Conservation (phyloP, 2,888 invertebrate species). For the Scaptomyza parva region DNA sequence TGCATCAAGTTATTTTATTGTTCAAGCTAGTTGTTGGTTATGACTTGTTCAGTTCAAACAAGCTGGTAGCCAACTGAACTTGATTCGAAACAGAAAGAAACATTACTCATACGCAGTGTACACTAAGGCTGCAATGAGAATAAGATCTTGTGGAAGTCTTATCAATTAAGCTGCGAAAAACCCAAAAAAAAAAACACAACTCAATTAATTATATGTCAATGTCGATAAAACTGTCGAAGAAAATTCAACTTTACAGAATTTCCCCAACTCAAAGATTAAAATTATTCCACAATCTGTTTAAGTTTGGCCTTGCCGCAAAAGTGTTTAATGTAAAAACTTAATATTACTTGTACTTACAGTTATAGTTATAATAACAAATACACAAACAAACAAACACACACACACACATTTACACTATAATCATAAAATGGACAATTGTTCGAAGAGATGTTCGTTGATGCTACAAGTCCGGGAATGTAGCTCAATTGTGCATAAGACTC, state of each 20-base stretch:
- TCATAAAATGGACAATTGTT: conserved; percentile 77
- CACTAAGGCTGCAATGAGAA: not conserved
- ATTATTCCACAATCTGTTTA: not conserved
- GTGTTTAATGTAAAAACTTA: conserved; percentile 38
- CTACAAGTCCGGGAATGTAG: conserved; percentile 54
- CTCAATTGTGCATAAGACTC: conserved; percentile 68
- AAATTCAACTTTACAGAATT: too few species aligned
- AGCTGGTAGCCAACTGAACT: conserved; percentile 31
- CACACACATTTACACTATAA: conserved; percentile 36
- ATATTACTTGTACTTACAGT: conserved; percentile 15
- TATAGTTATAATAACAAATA: not conserved
- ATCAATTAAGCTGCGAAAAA: conserved; percentile 43
- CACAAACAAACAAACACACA: conserved; percentile 9
- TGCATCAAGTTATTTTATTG: not conserved
- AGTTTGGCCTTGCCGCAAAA: conserved; percentile 50
- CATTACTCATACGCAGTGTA: conserved; percentile 16
- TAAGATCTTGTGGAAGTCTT: conserved; percentile 63
- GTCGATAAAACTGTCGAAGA: too few species aligned
- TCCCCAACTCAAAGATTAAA: too few species aligned
- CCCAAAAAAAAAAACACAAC: conserved; percentile 22
- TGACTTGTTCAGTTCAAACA: conserved; percentile 40
- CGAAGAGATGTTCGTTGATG: conserved; percentile 35
- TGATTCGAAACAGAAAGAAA: conserved; percentile 14
- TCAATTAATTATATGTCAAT: not conserved
- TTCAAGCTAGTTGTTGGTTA: not conserved